These are phyloP conservation scores for Amblyopsis rosae DNA, from an alignment of 2,113 vertebrate genomes.

Conservation along the genomic window DNA sequence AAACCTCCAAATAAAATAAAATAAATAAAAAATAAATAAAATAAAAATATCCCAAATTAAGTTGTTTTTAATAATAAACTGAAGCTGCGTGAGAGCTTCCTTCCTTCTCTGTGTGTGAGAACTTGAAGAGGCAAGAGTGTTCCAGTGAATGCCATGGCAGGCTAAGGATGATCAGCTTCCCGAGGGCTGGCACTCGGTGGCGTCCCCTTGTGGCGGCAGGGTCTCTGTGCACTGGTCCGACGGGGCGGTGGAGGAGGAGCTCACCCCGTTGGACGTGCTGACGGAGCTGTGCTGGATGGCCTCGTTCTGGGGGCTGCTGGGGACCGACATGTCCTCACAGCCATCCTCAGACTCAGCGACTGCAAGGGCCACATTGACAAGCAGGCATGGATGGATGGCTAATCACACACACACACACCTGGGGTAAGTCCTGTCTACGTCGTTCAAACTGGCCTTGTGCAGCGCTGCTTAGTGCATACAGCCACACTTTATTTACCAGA, in stretches of 20 bases:
- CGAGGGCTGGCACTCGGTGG: slow-evolving; percentile 84
- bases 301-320: slow-evolving; percentile 90
- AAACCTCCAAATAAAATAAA: slow-evolving; percentile 61
- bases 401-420: not conserved
- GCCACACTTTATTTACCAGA: slow-evolving; percentile 11
- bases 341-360: slow-evolving; percentile 94
- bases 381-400: slow-evolving; percentile 2
- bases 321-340: slow-evolving; percentile 92
- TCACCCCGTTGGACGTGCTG: slow-evolving; percentile 97
- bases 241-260: slow-evolving; percentile 85
- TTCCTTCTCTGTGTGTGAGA: slow-evolving; percentile 68
- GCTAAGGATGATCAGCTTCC: slow-evolving; percentile 88
- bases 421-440: not conserved
- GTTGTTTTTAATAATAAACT: slow-evolving; percentile 68
- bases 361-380: slow-evolving; percentile 47
- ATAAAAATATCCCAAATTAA: not conserved
- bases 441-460: no score
- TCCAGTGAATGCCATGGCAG: slow-evolving; percentile 55
- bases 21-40: slow-evolving; percentile 28
- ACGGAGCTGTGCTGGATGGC: slow-evolving; percentile 97
- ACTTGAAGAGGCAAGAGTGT: slow-evolving; percentile 65
- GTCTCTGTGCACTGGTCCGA: slow-evolving; percentile 92
- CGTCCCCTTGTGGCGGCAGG: slow-evolving; percentile 76
- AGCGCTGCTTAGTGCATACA: not conserved
- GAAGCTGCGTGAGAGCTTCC: slow-evolving; percentile 72